These are phyloP conservation scores for Eudyptes chrysolophus DNA, from an alignment of 2,113 vertebrate species.

Conservation along the genomic window DNA sequence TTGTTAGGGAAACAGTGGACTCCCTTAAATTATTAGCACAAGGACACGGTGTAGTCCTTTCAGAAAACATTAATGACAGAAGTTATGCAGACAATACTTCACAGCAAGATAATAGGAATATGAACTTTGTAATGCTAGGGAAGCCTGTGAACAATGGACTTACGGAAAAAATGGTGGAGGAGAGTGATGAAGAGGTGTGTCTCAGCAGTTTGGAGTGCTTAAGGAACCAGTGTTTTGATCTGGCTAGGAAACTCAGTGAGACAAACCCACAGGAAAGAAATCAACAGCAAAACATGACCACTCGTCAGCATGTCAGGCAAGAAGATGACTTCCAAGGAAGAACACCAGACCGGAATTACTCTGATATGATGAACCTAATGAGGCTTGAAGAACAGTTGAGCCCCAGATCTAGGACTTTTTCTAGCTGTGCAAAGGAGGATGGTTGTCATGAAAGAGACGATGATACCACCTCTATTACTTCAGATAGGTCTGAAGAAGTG, in stretches of 20 bases:
- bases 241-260: constrained; percentile 96
- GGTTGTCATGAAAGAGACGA: constrained; percentile 88
- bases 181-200: constrained; percentile 97
- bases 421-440: constrained; percentile 91
- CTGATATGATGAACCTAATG: constrained; percentile 99
- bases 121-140: constrained; percentile 79
- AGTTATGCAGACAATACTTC: constrained; percentile 76
- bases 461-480: constrained; percentile 92
- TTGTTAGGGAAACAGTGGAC: constrained; percentile 97
- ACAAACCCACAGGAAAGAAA: constrained; percentile 87
- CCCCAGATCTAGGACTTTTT: constrained; percentile 91
- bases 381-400: constrained; percentile 99
- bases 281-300: constrained; percentile 72
- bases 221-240: constrained; percentile 97
- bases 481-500: constrained; percentile 95
- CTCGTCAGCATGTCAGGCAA: constrained; percentile 77
- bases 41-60: constrained; percentile 92
- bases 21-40: constrained; percentile 96
- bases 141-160: constrained; percentile 84
- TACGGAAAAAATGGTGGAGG: constrained; percentile 84
- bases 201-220: constrained; percentile 98
- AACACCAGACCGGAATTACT: constrained; percentile 92
- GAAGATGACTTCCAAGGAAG: constrained; percentile 84
- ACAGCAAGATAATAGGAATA: constrained; percentile 76
- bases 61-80: constrained; percentile 84